phyloP scores from a whole-genome alignment of 2,113 vertebrate species.

The Oriolus oriolus region DNA sequence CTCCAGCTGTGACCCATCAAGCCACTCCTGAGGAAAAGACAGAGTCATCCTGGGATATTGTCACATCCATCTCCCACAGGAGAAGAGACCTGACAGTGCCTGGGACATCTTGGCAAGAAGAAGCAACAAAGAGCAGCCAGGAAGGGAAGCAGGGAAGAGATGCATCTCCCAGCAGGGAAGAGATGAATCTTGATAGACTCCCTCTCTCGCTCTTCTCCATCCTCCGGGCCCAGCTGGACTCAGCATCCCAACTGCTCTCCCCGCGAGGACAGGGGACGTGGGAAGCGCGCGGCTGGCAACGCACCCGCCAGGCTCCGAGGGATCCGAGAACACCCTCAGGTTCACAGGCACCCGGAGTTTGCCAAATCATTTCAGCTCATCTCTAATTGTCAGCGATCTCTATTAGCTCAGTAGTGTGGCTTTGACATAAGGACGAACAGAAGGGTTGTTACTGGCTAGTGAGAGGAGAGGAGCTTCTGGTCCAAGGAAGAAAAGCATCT shows the following conservation, averaged over 20 bases:
- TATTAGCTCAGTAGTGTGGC: constrained; percentile 65
- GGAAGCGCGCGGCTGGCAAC: not conserved
- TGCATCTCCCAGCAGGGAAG: not conserved
- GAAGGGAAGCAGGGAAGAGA: not conserved
- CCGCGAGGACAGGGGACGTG: not conserved
- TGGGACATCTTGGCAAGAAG: constrained; percentile 18
- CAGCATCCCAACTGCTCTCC: not conserved
- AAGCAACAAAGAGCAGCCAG: constrained; percentile 6
- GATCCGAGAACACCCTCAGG: constrained; percentile 11
- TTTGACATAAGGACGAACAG: constrained; percentile 77
- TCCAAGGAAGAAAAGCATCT: constrained; percentile 66
- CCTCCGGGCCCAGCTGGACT: constrained; percentile 19
- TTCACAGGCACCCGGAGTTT: not conserved
- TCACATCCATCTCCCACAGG: not conserved
- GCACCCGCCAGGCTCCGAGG: not conserved
- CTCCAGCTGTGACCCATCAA: not conserved
- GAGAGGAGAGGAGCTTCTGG: constrained; percentile 68
- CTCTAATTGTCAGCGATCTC: constrained; percentile 66
- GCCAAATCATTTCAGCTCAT: constrained; percentile 30
- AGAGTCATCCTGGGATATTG: not conserved
- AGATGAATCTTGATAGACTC: constrained; percentile 15
- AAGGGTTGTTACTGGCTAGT: constrained; percentile 76
- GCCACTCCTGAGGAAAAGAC: not conserved
- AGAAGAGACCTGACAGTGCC: constrained; percentile 14
- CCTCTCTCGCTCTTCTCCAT: not conserved